Base-by-base conservation (phyloP, 2,797 vertebrate species). In the Selene dorsalis region DNA sequence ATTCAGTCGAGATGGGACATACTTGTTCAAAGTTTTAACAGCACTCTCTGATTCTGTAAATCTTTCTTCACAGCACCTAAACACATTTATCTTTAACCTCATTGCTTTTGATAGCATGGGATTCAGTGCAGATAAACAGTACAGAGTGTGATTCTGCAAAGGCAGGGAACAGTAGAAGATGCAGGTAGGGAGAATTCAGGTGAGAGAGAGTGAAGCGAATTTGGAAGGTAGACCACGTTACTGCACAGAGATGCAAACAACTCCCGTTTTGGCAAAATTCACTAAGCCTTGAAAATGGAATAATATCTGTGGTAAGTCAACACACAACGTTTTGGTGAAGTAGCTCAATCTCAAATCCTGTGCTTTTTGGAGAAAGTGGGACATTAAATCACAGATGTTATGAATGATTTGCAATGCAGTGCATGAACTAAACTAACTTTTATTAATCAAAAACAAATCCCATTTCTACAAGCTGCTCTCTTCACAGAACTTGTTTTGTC, bases 11-110 rank as follows among this genome's bases (percentile, higher is more conserved):
- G 26, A 30, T 12, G 28, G 6, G 59, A 62, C 63, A 8, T 55
- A 47, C 30, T 24, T 56, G 58, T 78, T 84, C 26, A 62, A 69
- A 76, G 43, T 71, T 72, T 76, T 73, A 43, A 63, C 28, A 16
- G 24, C 61, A 17, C 18, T 26, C n/a, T 53, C 17, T 20, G 43
- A 57, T 81, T 62, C 14, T 39, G 32, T 56, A 30, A 45, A 28
- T 63, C 52, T 65, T 69, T 71, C 68, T 62, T 63, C n/a, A 71
- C 45, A 9, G 58, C 11, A 13, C 26, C 35, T 8, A 28, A 52
- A 43, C 35, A 30, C 22, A 69, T 43, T 16, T 38, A 24, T 76
- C 2, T 77, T 78, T 78, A 67, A 77, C 73, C 56, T 18, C 12
- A 20, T 6, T 71, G 28, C 52, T 52, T 9, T 39, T 26, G 47